phyloP scores from a whole-genome alignment of 92 coral and sea anemone genomes.

The Bergia sp. region DNA sequence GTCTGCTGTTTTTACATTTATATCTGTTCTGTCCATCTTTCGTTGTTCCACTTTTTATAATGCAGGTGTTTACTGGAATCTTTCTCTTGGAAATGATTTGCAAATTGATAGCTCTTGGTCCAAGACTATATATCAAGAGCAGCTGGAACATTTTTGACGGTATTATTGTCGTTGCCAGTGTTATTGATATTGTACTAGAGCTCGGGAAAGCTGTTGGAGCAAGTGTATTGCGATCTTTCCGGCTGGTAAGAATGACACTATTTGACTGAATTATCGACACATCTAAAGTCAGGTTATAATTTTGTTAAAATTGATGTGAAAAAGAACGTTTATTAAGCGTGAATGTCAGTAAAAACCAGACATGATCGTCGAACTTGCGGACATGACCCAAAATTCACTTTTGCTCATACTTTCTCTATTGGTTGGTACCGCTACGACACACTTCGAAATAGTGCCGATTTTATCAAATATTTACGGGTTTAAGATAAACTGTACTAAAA shows the following conservation, averaged over 20 bases:
- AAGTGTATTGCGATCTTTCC: constrained; percentile 33
- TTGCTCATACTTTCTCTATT: no score
- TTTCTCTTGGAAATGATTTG: constrained; percentile 44
- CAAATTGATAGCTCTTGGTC: constrained; percentile 51
- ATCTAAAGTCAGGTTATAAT: no score
- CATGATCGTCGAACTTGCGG: no score
- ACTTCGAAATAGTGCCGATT: no score
- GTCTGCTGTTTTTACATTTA: neutral
- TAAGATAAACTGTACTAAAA: no score
- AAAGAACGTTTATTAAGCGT: no score
- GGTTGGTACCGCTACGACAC: no score
- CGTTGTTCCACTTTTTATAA: neutral
- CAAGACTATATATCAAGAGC: constrained; percentile 29
- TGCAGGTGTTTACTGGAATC: constrained; percentile 39
- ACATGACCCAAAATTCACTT: no score
- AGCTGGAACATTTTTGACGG: constrained; percentile 47
- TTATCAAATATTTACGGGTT: no score
- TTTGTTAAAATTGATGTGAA: neutral
- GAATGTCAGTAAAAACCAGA: no score
- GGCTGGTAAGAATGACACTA: constrained; percentile 27
- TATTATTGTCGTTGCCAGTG: constrained; percentile 35
- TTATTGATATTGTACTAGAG: constrained; percentile 46
- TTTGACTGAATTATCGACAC: neutral
- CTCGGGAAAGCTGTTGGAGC: constrained; percentile 34
- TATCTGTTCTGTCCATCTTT: neutral